Base-by-base conservation (phyloP, 2,888 invertebrate species). In the Papilio elwesi region DNA sequence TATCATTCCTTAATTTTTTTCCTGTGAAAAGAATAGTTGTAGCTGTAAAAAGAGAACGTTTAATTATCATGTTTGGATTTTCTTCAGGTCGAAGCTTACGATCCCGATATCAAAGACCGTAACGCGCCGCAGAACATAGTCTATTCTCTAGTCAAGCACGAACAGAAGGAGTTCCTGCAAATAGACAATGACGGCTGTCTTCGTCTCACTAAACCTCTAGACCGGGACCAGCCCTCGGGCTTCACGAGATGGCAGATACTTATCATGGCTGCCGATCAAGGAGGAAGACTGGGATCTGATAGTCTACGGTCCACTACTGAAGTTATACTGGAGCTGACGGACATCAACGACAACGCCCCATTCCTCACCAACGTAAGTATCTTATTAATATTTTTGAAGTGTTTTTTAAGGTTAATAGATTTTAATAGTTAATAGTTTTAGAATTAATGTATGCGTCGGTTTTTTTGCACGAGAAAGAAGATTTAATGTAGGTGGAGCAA, bases 261-360 rank as follows among this genome's bases (percentile, higher is more conserved):
- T 51, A 95, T 96, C 74, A 93, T 96, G 83, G 98, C 98, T 0
- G 95, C 96, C 59, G 98, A 98, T 86, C 95, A 97, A 79, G 96
- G 96, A 8, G 93, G 93, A 13, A 94, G 94, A 5, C 92, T 95
- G 12, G 93, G 93, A 0, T 94, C 95, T 0, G 95, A 95, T 15
- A 96, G 96, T 36, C 85, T 95, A 69, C 94, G 95, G 74, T 94
- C 95, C 0, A 95, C 95, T 2, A 95, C 95, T 0, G 95, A 96
- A 80, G 96, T 98, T 38, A 96, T 94, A 62, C 93, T 96, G 75
- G 94, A 94, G 75, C 85, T 96, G 43, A 94, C 95, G 6, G 99
- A 99, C 83, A 97, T 98, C 82, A 99, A 99, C 87, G 99, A 99
- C 86, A 99, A 99, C 86, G 97, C 97, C 0, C 99, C 99, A 0